phyloP scores from a whole-genome alignment of 1,140 invertebrate species.

The Chironomus striatipennis region DNA sequence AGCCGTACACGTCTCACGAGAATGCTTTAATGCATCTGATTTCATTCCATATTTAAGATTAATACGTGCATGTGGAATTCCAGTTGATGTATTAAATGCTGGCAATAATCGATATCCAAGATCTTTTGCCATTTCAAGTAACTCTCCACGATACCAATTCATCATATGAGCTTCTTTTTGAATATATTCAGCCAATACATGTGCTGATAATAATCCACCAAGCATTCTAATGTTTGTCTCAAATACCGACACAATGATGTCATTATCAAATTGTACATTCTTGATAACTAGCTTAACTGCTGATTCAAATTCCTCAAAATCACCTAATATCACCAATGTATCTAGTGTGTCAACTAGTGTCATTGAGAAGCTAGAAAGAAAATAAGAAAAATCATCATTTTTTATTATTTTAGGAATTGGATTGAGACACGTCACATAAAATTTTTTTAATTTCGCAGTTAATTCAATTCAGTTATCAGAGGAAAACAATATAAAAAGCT shows the following conservation, averaged over 20 bases:
- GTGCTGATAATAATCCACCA: slow-evolving; percentile 87
- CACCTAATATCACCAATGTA: slow-evolving; percentile 84
- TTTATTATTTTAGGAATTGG: not conserved
- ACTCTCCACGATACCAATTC: slow-evolving; percentile 86
- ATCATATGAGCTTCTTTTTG: slow-evolving; percentile 66
- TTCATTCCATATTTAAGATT: slow-evolving; percentile 86
- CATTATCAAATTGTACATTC: slow-evolving; percentile 85
- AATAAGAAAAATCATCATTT: slow-evolving; percentile 27
- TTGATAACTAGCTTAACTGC: slow-evolving; percentile 78
- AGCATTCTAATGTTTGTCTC: slow-evolving; percentile 97
- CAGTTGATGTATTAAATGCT: slow-evolving; percentile 97
- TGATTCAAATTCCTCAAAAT: slow-evolving; percentile 89
- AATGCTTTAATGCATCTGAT: slow-evolving; percentile 60
- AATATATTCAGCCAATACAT: slow-evolving; percentile 77
- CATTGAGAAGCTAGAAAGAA: slow-evolving; percentile 81
- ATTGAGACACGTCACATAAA: not conserved
- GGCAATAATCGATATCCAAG: slow-evolving; percentile 85
- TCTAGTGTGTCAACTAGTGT: slow-evolving; percentile 93
- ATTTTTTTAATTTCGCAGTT: not conserved
- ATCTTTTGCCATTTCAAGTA: slow-evolving; percentile 85
- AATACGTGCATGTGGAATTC: slow-evolving; percentile 90
- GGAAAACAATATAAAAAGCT: not conserved
- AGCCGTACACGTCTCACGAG: slow-evolving; percentile 89
- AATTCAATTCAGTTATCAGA: not conserved
- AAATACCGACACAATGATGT: slow-evolving; percentile 95